Evolutionary conservation across 2,888 invertebrate genomes (phyloP), one percentile per base, ranked within the genome.

Genomic region (Yponomeuta cagnagella): DNA sequence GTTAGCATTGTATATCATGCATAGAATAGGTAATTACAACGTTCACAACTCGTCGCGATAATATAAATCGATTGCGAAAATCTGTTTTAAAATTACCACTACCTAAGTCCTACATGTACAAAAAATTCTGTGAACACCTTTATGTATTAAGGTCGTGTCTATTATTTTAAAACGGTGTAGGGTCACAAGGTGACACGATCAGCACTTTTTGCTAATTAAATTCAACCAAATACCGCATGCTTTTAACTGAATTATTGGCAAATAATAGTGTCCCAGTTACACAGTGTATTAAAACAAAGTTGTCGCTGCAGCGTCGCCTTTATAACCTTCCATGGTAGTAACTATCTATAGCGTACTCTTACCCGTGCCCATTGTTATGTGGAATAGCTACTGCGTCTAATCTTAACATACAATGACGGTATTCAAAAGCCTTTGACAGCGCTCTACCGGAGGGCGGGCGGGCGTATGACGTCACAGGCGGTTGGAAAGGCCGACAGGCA

Each of bases 401-500:
- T 12, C 52, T 52, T 2, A 15, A 58, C 52, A 58, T 58, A 15
- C 52, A 58, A 58, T 58, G 52, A 58, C 52, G 43, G 43, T 58
- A 58, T 58, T 58, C 52, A 58, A 58, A 15, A 15, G 52, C 52
- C 52, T 58, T 58, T 58, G 52, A 58, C 15, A 58, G 48, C 68
- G 65, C 30, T 65, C 12, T 33, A 33, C 37, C n/a, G 43, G 12
- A 30, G 68, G 68, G 68, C 68, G 68, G 68, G 30, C n/a, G 52
- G 31, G 31, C 30, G 52, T 23, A 66, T 70, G 70, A 70, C 66
- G 52, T 67, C 70, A 70, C 66, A n/a, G 67, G 30, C 48, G 67
- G 65, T 1, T 43, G 48, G 31, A 68, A 52, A 68, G 31, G 52
- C 68, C 68, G 68, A 52, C 30, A 37, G 64, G 71, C 73, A 72